Evolutionary conservation across 2,113 vertebrate genomes (phyloP).

Genomic region (Pelecanus crispus): DNA sequence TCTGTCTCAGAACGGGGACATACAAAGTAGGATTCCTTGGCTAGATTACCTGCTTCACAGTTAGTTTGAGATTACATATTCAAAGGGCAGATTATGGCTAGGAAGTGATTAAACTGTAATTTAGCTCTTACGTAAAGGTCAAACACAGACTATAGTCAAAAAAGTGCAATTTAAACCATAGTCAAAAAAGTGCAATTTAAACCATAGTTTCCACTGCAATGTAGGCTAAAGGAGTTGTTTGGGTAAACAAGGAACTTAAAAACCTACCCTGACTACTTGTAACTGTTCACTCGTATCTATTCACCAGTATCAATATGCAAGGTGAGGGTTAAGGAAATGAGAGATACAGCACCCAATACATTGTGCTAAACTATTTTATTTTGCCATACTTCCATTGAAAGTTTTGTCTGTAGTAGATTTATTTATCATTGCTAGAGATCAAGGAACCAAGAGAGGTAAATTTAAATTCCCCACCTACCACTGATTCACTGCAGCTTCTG

Average conservation of each 20-base stretch:
- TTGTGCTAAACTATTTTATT: background rate
- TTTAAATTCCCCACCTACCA: background rate
- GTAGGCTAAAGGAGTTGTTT: background rate
- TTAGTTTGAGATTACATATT: background rate
- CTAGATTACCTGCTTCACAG: background rate
- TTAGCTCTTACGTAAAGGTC: background rate
- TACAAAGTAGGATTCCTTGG: background rate
- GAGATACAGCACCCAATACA: background rate
- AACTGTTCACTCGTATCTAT: background rate
- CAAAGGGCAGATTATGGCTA: background rate
- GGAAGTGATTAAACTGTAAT: background rate
- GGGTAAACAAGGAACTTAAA: background rate
- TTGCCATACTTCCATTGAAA: background rate
- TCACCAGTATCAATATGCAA: background rate
- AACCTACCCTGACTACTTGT: background rate
- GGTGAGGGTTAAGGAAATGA: background rate
- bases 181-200: background rate
- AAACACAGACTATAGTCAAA: background rate
- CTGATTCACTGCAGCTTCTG: background rate
- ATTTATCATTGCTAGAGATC: background rate
- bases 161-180: background rate
- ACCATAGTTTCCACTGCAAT: background rate
- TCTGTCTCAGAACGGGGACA: background rate
- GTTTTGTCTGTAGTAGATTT: background rate
- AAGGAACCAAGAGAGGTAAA: background rate